phyloP scores from a whole-genome alignment of 2,113 vertebrate genomes.

The Halcyon senegalensis region DNA sequence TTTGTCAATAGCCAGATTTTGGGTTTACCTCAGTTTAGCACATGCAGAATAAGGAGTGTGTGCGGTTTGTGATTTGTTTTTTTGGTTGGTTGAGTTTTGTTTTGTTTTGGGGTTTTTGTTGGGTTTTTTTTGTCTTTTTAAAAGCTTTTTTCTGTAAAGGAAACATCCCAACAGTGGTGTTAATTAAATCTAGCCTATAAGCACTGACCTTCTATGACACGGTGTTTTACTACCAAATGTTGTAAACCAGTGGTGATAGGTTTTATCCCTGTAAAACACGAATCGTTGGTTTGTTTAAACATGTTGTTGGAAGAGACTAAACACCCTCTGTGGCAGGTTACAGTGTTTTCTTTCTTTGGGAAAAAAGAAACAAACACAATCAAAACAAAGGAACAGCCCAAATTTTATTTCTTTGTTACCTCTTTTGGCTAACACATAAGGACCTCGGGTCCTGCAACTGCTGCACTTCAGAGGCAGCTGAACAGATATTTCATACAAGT shows the following conservation, averaged over 20 bases:
- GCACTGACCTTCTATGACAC: conserved; percentile 18
- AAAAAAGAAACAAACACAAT: neutral
- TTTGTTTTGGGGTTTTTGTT: no score
- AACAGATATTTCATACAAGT: neutral
- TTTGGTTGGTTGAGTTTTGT: neutral
- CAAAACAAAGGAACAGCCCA: neutral
- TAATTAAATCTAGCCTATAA: conserved; percentile 23
- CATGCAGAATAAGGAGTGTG: neutral
- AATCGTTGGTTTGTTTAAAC: conserved; percentile 23
- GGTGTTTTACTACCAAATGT: neutral
- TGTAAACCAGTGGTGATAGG: neutral
- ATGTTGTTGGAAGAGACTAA: neutral
- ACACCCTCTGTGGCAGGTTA: neutral
- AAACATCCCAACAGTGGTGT: neutral
- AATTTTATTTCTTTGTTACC: neutral
- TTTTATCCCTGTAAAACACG: neutral
- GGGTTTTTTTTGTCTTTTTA: neutral
- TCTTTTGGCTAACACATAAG: neutral
- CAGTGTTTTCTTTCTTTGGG: neutral
- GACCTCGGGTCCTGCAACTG: neutral
- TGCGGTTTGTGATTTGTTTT: neutral
- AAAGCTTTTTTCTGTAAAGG: neutral
- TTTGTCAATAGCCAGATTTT: neutral
- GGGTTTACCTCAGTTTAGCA: neutral
- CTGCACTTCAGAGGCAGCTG: neutral